phyloP scores from a whole-genome alignment of 2,888 invertebrate species.

The Megastigmus dorsalis region DNA sequence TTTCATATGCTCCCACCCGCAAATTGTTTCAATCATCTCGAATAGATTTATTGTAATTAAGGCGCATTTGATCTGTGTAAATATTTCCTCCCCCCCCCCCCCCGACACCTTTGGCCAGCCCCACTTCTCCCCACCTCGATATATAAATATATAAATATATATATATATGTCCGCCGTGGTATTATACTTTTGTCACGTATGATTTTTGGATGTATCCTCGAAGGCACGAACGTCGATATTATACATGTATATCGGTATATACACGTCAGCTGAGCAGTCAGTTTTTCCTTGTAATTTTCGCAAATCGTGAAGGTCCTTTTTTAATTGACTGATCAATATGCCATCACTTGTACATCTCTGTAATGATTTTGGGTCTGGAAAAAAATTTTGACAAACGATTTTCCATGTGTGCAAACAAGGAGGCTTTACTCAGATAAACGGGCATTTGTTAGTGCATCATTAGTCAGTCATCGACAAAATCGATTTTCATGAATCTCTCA shows the following conservation, averaged over 20 bases:
- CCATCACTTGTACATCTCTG: too few species aligned
- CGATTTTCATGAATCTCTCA: slow-evolving; percentile 7
- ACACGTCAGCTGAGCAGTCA: slow-evolving; percentile 13
- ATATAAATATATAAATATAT: too few species aligned
- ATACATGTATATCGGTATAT: slow-evolving; percentile 8
- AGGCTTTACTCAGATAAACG: too few species aligned
- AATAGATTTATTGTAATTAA: slow-evolving; percentile 28
- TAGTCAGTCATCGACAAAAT: slow-evolving; percentile 28
- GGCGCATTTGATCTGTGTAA: slow-evolving; percentile 46
- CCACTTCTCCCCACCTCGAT: too few species aligned
- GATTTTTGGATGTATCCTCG: slow-evolving; percentile 26
- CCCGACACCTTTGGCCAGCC: too few species aligned
- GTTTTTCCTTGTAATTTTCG: slow-evolving; percentile 3
- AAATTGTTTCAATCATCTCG: slow-evolving; percentile 11
- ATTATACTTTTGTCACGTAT: background rate
- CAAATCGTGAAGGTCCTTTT: slow-evolving; percentile 12
- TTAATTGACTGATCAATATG: slow-evolving; percentile 25
- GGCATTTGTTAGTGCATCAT: background rate
- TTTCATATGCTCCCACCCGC: background rate
- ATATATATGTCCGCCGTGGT: slow-evolving; percentile 1
- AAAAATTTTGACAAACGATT: too few species aligned
- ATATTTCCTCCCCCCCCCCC: slow-evolving; percentile 42
- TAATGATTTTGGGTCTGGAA: too few species aligned
- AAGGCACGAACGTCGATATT: slow-evolving; percentile 1
- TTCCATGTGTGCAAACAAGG: too few species aligned